These are phyloP conservation scores for Rhyacophila evoluta DNA, from an alignment of 2,888 invertebrate species.

Conservation along the genomic window DNA sequence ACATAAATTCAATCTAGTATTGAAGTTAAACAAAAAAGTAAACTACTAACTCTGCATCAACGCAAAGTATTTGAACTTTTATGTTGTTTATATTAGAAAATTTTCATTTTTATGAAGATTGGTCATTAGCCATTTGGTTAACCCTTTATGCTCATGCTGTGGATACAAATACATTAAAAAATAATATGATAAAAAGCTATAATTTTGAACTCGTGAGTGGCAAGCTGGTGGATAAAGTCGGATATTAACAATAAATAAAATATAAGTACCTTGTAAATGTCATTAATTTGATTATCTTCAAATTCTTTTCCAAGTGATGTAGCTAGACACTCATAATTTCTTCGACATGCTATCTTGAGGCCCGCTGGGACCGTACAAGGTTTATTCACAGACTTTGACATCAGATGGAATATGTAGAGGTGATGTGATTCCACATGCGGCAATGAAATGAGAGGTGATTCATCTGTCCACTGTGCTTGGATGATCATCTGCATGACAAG, in stretches of 20 bases:
- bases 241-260: too few relatives aligned
- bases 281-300: slow-evolving; percentile 76
- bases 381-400: slow-evolving; percentile 62
- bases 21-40: neutral
- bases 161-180: too few relatives aligned
- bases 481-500: slow-evolving; percentile 89
- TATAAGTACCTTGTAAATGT: slow-evolving; percentile 72
- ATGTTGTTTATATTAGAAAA: too few relatives aligned
- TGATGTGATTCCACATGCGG: slow-evolving; percentile 80
- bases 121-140: too few relatives aligned
- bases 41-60: too few relatives aligned
- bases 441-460: slow-evolving; percentile 80
- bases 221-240: too few relatives aligned
- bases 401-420: slow-evolving; percentile 71
- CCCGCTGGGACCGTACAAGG: slow-evolving; percentile 70
- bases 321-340: slow-evolving; percentile 73
- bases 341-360: slow-evolving; percentile 68
- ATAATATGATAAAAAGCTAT: too few relatives aligned
- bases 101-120: too few relatives aligned
- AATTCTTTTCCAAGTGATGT: slow-evolving; percentile 75
- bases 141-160: too few relatives aligned
- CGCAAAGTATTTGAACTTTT: too few relatives aligned
- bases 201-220: too few relatives aligned
- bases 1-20: too few relatives aligned
- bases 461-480: slow-evolving; percentile 90